Evolutionary conservation across 2,888 invertebrate genomes (phyloP).

Genomic region (Macrophya alboannulata): DNA sequence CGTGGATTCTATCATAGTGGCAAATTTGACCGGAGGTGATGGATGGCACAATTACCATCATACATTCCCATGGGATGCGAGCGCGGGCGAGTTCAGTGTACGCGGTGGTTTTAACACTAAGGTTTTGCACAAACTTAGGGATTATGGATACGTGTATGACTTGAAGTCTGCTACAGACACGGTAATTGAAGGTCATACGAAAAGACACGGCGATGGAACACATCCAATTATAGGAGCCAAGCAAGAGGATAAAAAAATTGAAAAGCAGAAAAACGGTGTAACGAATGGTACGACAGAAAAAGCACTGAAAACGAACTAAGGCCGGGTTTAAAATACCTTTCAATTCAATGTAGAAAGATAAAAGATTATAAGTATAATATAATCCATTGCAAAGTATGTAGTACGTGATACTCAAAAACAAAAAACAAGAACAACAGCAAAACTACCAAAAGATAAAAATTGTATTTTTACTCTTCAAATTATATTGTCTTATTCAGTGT

Average conservation of each 20-base stretch:
- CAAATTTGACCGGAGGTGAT: conserved; percentile 76
- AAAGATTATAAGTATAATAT: neutral
- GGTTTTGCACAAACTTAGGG: neutral
- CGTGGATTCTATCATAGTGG: conserved; percentile 77
- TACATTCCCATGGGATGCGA: conserved; percentile 81
- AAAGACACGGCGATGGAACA: conserved; percentile 79
- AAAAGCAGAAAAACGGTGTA: conserved; percentile 5
- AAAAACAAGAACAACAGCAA: neutral
- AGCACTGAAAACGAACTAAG: neutral
- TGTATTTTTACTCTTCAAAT: neutral
- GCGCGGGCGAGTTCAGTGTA: conserved; percentile 67
- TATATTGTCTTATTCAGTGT: neutral
- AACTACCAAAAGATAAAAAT: neutral
- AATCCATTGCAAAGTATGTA: neutral
- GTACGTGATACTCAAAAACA: neutral
- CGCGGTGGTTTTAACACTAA: conserved; percentile 77
- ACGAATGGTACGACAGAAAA: conserved; percentile 6
- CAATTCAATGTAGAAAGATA: neutral
- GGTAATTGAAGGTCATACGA: conserved; percentile 76
- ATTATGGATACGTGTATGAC: conserved; percentile 81
- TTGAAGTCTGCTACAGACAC: conserved; percentile 76
- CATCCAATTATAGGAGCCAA: conserved; percentile 63
- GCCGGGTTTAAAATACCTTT: neutral
- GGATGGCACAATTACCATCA: conserved; percentile 85
- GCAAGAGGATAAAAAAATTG: neutral